Conservation (phyloP, 1,140 invertebrate genomes). For the Mercenaria mercenaria region DNA sequence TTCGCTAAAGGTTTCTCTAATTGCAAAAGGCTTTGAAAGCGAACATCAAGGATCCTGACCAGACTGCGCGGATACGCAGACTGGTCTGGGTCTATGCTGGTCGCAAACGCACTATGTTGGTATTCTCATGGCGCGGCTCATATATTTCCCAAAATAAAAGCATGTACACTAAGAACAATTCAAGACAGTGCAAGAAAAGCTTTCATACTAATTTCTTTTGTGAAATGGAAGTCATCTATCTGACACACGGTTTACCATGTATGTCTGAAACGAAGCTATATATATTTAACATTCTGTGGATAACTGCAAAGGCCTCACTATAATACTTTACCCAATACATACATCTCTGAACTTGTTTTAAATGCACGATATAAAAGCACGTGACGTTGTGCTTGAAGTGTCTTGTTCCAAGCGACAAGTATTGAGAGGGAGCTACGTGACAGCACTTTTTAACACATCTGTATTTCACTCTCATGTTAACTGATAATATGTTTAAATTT, state of each 20-base stretch:
- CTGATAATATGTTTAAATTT: background rate
- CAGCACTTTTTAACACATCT: background rate
- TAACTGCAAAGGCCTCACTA: background rate
- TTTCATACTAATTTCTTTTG: background rate
- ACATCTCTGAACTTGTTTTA: background rate
- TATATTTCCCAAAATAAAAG: background rate
- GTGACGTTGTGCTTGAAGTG: background rate
- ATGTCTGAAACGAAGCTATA: slow-evolving; percentile 26
- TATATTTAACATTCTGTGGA: slow-evolving; percentile 31
- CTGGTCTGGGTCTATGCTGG: no score
- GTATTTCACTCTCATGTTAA: slow-evolving; percentile 2
- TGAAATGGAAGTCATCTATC: background rate
- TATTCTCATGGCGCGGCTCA: no score
- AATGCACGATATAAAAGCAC: no score
- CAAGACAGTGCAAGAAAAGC: background rate
- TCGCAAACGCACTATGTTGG: no score
- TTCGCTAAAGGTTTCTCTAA: no score
- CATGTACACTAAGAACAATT: background rate
- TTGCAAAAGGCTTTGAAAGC: no score
- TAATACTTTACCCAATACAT: slow-evolving; percentile 13
- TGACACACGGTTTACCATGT: background rate
- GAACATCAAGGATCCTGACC: no score
- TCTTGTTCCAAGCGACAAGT: background rate
- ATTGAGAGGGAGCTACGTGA: background rate
- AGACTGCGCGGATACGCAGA: no score